Conservation (phyloP, 2,113 vertebrate species). For the Hippocampus abdominalis region DNA sequence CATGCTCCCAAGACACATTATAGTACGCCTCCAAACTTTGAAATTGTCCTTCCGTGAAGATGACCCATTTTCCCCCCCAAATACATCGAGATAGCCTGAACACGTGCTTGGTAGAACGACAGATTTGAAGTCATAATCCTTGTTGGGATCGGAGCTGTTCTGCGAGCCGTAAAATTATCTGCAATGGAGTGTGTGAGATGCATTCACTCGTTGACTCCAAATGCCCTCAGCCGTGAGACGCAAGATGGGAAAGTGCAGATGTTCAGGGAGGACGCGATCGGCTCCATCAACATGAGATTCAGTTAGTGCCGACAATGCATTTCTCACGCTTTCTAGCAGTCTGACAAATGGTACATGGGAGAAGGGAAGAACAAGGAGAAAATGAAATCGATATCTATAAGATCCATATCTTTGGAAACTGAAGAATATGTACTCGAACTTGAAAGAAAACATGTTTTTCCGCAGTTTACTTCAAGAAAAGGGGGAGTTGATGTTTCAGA, state of each 20-base stretch:
- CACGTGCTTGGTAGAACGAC: conserved; percentile 26
- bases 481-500: no score
- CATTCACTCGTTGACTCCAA: conserved; percentile 28
- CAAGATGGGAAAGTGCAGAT: conserved; percentile 8
- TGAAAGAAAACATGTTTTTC: no score
- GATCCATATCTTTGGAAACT: no score
- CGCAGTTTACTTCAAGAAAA: no score
- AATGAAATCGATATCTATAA: no score
- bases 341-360: neutral
- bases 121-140: conserved; percentile 47
- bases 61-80: conserved; percentile 57
- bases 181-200: conserved; percentile 20
- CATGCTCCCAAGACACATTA: conserved; percentile 22
- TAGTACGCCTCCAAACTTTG: conserved; percentile 34
- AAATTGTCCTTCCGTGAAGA: conserved; percentile 46
- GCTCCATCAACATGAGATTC: conserved; percentile 1
- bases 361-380: neutral
- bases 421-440: no score
- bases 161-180: conserved; percentile 45
- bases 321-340: neutral
- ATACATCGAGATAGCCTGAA: conserved; percentile 33
- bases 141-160: conserved; percentile 38
- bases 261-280: conserved; percentile 15
- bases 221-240: conserved; percentile 25
- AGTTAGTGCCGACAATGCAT: neutral